phyloP scores from a whole-genome alignment of 2,113 vertebrate species.

The Oncorhynchus mykiss region DNA sequence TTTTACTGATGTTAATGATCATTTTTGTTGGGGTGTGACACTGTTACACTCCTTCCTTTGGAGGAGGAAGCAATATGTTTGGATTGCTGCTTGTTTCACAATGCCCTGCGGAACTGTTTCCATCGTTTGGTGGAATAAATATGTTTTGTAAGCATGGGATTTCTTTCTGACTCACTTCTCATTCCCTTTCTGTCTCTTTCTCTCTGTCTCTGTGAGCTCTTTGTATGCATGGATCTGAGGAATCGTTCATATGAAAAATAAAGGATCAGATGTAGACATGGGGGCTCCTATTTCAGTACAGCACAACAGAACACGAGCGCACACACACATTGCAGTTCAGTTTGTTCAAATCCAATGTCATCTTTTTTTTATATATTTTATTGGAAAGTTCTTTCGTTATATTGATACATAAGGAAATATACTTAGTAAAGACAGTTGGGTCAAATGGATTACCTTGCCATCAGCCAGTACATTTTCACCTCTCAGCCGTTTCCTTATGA shows the following conservation, averaged over 20 bases:
- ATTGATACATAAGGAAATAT: too few species aligned
- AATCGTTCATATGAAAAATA: slow-evolving; percentile 35
- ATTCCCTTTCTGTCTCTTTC: not conserved
- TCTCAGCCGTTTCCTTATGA: too few species aligned
- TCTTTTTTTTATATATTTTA: too few species aligned
- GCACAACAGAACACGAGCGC: not conserved
- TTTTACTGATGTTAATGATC: slow-evolving; percentile 7
- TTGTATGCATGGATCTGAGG: slow-evolving; percentile 31
- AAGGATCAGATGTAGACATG: not conserved
- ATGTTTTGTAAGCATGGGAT: slow-evolving; percentile 1
- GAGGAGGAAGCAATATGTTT: slow-evolving; percentile 28
- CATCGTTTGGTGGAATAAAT: not conserved
- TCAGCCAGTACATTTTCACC: too few species aligned
- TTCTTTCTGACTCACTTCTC: slow-evolving; percentile 2
- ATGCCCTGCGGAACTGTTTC: slow-evolving; percentile 6
- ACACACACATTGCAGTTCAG: slow-evolving; percentile 13
- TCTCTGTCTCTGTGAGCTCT: not conserved
- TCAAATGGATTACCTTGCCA: too few species aligned
- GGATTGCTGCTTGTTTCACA: slow-evolving; percentile 17
- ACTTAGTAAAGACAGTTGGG: too few species aligned
- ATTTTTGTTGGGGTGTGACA: not conserved
- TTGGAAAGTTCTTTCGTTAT: too few species aligned
- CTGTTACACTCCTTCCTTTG: slow-evolving; percentile 10
- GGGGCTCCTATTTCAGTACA: too few species aligned
- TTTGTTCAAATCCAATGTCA: too few species aligned